Evolutionary conservation across 2,888 invertebrate genomes (phyloP).

Genomic region (Eudemis profundana): DNA sequence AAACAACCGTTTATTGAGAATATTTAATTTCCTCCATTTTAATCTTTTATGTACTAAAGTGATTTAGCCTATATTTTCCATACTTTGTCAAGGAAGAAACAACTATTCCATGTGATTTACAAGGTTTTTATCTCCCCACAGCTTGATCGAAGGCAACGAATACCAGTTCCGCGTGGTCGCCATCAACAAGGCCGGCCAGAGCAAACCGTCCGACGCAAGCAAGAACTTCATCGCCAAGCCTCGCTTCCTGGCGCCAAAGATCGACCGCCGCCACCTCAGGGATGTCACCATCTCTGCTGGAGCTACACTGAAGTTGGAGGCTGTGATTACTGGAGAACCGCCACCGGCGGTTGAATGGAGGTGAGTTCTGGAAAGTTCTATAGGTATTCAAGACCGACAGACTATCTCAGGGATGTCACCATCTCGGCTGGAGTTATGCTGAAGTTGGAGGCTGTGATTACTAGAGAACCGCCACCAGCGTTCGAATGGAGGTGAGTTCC

Average conservation of each 20-base stretch:
- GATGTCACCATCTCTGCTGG: conserved; percentile 97
- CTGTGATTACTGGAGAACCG: conserved; percentile 97
- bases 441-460: conserved; percentile 96
- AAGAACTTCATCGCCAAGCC: conserved; percentile 95
- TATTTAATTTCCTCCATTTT: too few relatives aligned
- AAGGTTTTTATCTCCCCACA: conserved; percentile 49
- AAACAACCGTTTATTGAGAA: too few relatives aligned
- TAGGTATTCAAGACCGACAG: background rate
- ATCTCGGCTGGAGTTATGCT: conserved; percentile 78
- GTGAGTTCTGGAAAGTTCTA: background rate
- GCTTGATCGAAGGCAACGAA: conserved; percentile 96
- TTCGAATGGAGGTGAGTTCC: conserved; percentile 81
- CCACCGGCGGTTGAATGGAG: conserved; percentile 92
- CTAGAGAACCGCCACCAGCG: conserved; percentile 97
- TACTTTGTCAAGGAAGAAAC: too few relatives aligned
- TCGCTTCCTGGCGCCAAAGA: conserved; percentile 96
- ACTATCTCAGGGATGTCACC: background rate
- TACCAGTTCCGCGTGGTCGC: conserved; percentile 98
- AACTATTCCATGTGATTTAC: too few relatives aligned
- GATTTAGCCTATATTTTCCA: too few relatives aligned
- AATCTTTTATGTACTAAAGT: too few relatives aligned
- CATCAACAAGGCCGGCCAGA: conserved; percentile 97
- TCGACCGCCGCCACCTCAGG: conserved; percentile 96
- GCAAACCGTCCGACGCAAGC: conserved; percentile 95
- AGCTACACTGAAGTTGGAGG: conserved; percentile 96